phyloP scores from a whole-genome alignment of 1,140 invertebrate genomes.

The Olivierus martensii region DNA sequence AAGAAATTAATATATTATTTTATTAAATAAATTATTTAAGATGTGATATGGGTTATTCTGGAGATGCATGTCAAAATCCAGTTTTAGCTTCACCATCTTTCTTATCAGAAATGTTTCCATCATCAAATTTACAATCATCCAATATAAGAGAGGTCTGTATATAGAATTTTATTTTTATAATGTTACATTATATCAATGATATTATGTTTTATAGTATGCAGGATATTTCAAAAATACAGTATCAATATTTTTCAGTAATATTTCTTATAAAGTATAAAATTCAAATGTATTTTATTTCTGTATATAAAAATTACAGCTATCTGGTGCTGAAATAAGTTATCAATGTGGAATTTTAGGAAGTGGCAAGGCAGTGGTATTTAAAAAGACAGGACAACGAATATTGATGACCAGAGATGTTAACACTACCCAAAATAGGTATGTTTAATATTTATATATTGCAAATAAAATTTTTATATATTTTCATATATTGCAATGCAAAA shows the following conservation, averaged over 20 bases:
- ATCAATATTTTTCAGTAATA: too few relatives aligned
- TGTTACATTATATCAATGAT: too few relatives aligned
- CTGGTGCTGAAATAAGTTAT: slow-evolving; percentile 26
- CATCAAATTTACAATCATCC: slow-evolving; percentile 9
- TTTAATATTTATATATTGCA: not conserved
- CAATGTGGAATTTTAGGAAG: slow-evolving; percentile 31
- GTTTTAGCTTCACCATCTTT: slow-evolving; percentile 24
- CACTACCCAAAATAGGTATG: slow-evolving; percentile 25
- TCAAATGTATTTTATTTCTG: not conserved
- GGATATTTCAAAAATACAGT: too few relatives aligned
- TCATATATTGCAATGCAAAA: too few relatives aligned
- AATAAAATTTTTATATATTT: too few relatives aligned
- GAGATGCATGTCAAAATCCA: slow-evolving; percentile 25
- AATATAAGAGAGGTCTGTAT: not conserved
- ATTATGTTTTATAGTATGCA: too few relatives aligned
- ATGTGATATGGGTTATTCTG: slow-evolving; percentile 34
- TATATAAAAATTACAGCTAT: slow-evolving; percentile 8
- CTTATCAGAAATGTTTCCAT: slow-evolving; percentile 25
- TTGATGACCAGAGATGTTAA: slow-evolving; percentile 32
- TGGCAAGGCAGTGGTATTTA: slow-evolving; percentile 34
- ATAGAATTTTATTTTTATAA: not conserved
- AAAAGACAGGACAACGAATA: slow-evolving; percentile 25
- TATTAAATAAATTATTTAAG: slow-evolving; percentile 19
- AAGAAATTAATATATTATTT: too few relatives aligned
- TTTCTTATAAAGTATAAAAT: too few relatives aligned